These are phyloP conservation scores for Uria aalge DNA, from an alignment of 2,113 vertebrate genomes.

Conservation along the genomic window DNA sequence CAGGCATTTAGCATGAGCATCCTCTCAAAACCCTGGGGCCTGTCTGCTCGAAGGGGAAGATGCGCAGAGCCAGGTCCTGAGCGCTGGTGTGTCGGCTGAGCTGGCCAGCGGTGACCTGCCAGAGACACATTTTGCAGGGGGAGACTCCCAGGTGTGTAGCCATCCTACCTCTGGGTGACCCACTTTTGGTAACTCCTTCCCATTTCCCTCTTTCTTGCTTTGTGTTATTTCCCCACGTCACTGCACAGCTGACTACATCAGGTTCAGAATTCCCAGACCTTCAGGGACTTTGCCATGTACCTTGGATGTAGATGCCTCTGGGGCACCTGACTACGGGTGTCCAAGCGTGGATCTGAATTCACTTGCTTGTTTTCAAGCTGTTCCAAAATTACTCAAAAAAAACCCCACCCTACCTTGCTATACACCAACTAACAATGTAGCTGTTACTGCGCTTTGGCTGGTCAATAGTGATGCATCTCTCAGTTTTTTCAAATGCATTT, in stretches of 20 bases:
- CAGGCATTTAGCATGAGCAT: background rate
- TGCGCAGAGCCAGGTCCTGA: fast-evolving
- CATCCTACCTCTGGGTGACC: background rate
- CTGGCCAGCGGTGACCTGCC: background rate
- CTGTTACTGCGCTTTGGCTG: background rate
- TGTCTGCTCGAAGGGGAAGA: background rate
- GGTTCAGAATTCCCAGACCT: background rate
- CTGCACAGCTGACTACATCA: background rate
- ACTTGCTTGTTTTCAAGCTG: background rate
- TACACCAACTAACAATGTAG: background rate
- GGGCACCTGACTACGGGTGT: fast-evolving
- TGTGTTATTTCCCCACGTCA: background rate
- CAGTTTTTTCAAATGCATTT: background rate
- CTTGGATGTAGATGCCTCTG: fast-evolving
- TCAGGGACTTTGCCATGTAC: background rate
- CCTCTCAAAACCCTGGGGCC: background rate
- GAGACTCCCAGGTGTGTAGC: background rate
- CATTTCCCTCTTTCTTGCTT: background rate
- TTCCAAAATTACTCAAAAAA: background rate
- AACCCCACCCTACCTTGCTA: fast-evolving
- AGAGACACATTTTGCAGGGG: background rate
- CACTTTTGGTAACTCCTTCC: background rate
- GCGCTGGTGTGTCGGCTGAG: background rate
- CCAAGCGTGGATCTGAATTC: background rate
- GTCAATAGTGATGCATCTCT: background rate